A percentile compares a stretch with the other conserved stretches of the same genome.
These are phyloP conservation scores for Murina feae DNA, from an alignment of 2,113 vertebrate species.

Conservation along the genomic window DNA sequence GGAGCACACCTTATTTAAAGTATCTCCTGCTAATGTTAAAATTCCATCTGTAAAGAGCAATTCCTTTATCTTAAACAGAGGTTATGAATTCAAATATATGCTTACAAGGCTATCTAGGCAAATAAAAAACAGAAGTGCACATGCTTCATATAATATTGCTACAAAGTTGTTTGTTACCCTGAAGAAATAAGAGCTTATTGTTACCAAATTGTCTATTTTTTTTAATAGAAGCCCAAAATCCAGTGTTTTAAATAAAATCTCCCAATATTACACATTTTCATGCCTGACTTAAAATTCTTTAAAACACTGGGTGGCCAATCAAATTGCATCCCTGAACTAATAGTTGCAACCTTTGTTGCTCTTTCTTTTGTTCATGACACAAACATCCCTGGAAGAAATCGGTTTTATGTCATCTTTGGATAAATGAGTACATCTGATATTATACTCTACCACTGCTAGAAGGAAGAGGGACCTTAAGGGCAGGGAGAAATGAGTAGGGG, in stretches of 20 bases:
- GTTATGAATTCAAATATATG: not conserved
- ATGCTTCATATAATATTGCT: not conserved
- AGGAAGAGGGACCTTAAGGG: not conserved
- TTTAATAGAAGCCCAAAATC: not conserved
- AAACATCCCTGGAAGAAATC: not conserved
- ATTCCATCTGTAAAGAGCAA: not conserved
- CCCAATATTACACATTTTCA: not conserved
- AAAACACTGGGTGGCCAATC: not conserved
- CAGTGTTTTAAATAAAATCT: constrained; percentile 31
- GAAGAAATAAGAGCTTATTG: not conserved
- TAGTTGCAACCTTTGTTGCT: not conserved
- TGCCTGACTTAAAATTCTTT: constrained; percentile 10
- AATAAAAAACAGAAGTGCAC: not conserved
- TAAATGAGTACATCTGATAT: not conserved
- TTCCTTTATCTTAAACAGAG: not conserved
- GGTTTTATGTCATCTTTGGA: not conserved
- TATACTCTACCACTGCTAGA: not conserved
- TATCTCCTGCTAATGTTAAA: not conserved
- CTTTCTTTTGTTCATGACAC: not conserved
- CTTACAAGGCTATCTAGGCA: not conserved
- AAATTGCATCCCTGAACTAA: not conserved
- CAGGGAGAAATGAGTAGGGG: not conserved
- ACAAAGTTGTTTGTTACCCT: not conserved
- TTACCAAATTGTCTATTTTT: not conserved
- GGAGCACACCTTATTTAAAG: not conserved